phyloP scores from a whole-genome alignment of 2,797 vertebrate genomes.

The Gadopsis bispinosus region DNA sequence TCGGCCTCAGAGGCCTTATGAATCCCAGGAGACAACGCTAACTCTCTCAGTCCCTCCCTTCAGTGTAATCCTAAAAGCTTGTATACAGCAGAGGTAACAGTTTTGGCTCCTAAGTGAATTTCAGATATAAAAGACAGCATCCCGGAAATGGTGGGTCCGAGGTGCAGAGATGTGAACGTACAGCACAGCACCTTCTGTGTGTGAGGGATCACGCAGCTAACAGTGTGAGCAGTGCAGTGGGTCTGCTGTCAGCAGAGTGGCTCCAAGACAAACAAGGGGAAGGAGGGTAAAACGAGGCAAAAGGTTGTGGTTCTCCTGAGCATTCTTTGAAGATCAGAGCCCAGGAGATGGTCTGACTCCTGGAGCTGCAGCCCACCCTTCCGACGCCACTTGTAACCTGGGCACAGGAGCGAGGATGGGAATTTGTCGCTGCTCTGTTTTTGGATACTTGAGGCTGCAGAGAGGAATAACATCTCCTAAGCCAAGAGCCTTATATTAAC shows the following conservation, averaged over 20 bases:
- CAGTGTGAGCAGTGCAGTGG: conserved; percentile 46
- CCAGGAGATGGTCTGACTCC: conserved; percentile 43
- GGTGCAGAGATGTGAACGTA: conserved; percentile 48
- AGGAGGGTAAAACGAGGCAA: conserved; percentile 55
- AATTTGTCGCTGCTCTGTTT: conserved; percentile 43
- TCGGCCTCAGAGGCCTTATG: conserved; percentile 43
- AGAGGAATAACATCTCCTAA: conserved; percentile 41
- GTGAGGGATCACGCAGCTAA: conserved; percentile 24
- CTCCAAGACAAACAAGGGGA: conserved; percentile 70
- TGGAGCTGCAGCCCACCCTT: conserved; percentile 17
- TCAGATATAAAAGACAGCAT: conserved; percentile 31
- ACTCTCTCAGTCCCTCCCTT: conserved; percentile 26
- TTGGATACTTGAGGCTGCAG: conserved; percentile 24
- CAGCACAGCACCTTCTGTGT: conserved; percentile 2
- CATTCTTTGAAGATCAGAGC: conserved; percentile 58
- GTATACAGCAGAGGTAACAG: conserved; percentile 9
- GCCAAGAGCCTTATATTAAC: conserved; percentile 22
- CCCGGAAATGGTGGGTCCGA: not conserved
- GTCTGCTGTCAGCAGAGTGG: conserved; percentile 65
- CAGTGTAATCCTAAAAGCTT: conserved; percentile 29
- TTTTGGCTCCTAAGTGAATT: conserved; percentile 38
- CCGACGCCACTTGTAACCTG: conserved; percentile 16
- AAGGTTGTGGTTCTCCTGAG: conserved; percentile 51
- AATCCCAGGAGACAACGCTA: conserved; percentile 48
- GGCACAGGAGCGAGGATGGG: not conserved